Evolutionary conservation across 2,888 invertebrate species (phyloP).

Genomic region (Phoenoteleia sp.): DNA sequence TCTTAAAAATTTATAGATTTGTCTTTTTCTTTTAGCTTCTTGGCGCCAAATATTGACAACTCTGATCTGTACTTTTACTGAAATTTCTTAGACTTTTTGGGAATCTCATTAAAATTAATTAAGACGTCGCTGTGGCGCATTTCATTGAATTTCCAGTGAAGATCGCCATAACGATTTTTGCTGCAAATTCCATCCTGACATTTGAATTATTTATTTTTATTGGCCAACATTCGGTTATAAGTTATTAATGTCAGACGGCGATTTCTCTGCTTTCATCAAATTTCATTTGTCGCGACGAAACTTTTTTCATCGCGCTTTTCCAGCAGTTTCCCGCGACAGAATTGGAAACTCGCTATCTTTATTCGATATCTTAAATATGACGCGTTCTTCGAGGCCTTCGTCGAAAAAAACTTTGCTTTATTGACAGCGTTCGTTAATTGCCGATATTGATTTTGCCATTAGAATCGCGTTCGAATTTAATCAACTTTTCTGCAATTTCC

Average conservation of each 20-base stretch:
- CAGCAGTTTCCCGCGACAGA: too few species aligned
- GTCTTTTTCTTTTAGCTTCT: too few species aligned
- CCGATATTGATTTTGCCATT: neutral
- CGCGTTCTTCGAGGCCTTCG: neutral
- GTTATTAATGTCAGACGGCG: neutral
- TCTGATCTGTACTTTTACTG: too few species aligned
- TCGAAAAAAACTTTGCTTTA: neutral
- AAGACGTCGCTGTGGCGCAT: neutral
- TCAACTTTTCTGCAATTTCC: neutral
- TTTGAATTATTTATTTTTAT: constrained; percentile 19
- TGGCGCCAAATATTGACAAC: too few species aligned
- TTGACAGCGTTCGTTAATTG: neutral
- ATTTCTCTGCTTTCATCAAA: neutral
- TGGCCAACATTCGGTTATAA: neutral
- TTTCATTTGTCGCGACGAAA: neutral
- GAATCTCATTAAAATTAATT: constrained; percentile 18
- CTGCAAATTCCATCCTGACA: neutral
- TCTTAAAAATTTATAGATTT: too few species aligned
- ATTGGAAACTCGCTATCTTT: neutral
- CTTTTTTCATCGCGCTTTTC: neutral
- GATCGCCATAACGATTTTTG: neutral
- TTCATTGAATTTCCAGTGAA: constrained; percentile 22
- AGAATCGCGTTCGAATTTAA: neutral
- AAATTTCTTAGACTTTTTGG: too few species aligned
- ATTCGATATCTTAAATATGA: neutral